Percentiles rank a stretch among this genome's conserved stretches.
These are phyloP conservation scores for Forpus xanthops DNA, from an alignment of 2,797 vertebrate species.

Conservation along the genomic window DNA sequence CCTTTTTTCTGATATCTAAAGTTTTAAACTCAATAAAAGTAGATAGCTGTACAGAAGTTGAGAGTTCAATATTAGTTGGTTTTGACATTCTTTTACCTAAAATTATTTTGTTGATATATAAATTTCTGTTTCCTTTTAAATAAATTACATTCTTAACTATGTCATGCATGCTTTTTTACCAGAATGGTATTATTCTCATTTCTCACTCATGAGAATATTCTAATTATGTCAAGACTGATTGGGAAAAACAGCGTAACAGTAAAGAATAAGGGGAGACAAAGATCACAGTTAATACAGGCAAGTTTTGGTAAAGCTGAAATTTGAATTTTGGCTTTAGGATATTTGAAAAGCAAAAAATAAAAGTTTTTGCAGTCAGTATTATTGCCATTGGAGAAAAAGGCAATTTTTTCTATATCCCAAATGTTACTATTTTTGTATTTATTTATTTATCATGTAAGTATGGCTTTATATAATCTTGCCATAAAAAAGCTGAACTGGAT, in stretches of 20 bases:
- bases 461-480: background rate
- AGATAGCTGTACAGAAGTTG: background rate
- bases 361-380: background rate
- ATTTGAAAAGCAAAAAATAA: background rate
- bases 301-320: background rate
- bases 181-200: background rate
- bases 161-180: background rate
- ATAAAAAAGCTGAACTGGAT: background rate
- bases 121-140: conserved; percentile 22
- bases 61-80: background rate
- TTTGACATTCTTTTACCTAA: background rate
- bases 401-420: background rate
- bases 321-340: background rate
- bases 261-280: background rate
- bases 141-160: background rate
- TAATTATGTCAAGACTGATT: background rate
- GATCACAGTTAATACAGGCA: background rate
- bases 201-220: background rate
- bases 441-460: background rate
- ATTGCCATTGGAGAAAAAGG: background rate
- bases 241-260: background rate
- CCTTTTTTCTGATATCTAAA: background rate
- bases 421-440: background rate
- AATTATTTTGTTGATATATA: background rate
- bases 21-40: background rate